These are phyloP conservation scores for Melanostigma gelatinosum DNA, from an alignment of 2,113 vertebrate species.

Conservation along the genomic window DNA sequence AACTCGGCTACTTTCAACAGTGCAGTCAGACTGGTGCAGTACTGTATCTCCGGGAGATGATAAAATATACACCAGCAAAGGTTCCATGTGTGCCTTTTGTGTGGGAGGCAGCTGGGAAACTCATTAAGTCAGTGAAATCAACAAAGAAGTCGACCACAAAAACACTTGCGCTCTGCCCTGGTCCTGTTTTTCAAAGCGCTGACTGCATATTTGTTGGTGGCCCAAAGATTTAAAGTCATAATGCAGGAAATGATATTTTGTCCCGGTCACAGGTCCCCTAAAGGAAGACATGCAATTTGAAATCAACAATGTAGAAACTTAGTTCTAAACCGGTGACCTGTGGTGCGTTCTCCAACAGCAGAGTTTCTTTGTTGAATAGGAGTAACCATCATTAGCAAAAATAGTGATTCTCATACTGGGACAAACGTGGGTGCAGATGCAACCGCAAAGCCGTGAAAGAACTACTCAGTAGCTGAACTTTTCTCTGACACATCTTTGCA, in stretches of 20 bases:
- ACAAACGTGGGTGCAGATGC: neutral
- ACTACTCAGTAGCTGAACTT: neutral
- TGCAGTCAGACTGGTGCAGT: constrained; percentile 46
- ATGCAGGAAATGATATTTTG: constrained; percentile 4
- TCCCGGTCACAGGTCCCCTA: neutral
- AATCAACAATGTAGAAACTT: constrained; percentile 40
- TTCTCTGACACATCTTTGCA: neutral
- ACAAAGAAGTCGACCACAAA: constrained; percentile 54
- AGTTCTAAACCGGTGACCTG: constrained; percentile 19
- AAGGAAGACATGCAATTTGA: constrained; percentile 16
- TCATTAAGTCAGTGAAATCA: constrained; percentile 71
- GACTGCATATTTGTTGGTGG: constrained; percentile 5
- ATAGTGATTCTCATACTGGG: neutral
- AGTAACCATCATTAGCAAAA: constrained; percentile 15
- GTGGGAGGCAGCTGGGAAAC: constrained; percentile 62
- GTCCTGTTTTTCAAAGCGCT: constrained; percentile 46
- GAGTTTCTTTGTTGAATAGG: neutral
- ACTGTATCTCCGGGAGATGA: constrained; percentile 45
- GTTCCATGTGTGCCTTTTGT: constrained; percentile 44
- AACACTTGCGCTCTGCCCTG: constrained; percentile 32
- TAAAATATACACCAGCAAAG: constrained; percentile 54
- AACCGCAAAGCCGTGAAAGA: neutral
- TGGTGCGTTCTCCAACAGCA: neutral
- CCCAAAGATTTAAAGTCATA: constrained; percentile 31
- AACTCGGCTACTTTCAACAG: constrained; percentile 14